Conservation (phyloP, 2,888 invertebrate genomes). For the Serripes groenlandicus region DNA sequence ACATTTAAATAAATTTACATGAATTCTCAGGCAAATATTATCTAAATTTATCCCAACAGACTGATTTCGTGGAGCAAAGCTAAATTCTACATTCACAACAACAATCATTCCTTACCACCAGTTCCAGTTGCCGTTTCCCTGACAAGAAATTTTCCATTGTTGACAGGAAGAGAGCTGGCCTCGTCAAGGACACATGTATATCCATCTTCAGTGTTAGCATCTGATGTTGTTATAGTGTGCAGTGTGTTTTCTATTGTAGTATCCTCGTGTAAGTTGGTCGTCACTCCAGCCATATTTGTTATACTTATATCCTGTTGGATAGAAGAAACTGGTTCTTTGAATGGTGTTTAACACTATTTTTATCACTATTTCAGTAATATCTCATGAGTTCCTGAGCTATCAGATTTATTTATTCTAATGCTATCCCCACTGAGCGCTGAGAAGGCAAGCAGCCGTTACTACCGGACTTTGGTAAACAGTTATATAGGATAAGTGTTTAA, state of each 20-base stretch:
- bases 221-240: conserved; percentile 34
- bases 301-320: conserved; percentile 43
- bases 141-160: conserved; percentile 35
- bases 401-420: too few species aligned
- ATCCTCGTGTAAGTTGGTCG: conserved; percentile 37
- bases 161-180: conserved; percentile 26
- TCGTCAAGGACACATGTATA: conserved; percentile 35
- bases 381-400: too few species aligned
- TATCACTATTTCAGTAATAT: neutral
- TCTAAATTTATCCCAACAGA: too few species aligned
- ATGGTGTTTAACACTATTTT: neutral
- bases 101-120: conserved; percentile 5
- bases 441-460: too few species aligned
- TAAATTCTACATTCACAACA: too few species aligned
- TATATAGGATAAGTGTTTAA: too few species aligned
- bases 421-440: too few species aligned
- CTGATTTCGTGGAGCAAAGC: too few species aligned
- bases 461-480: too few species aligned
- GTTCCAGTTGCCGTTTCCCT: conserved; percentile 24
- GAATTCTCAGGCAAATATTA: too few species aligned
- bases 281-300: conserved; percentile 37
- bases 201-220: conserved; percentile 31
- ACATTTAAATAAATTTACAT: too few species aligned
- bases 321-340: neutral
- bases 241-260: conserved; percentile 27